phyloP scores from a whole-genome alignment of 2,888 invertebrate species.

The Microdon myrmicae region DNA sequence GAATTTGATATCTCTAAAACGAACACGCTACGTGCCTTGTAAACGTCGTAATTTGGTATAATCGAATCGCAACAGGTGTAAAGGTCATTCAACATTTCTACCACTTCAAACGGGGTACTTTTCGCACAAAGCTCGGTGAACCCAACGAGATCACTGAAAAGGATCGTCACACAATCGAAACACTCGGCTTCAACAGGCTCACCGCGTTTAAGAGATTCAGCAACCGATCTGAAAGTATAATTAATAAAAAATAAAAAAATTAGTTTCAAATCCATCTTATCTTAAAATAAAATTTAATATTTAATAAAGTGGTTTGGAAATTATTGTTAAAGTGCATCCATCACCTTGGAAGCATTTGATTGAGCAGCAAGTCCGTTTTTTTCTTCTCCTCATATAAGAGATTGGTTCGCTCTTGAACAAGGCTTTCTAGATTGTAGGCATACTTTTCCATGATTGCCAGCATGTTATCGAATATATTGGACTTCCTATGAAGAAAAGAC shows the following conservation, averaged over 20 bases:
- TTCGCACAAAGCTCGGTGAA: slow-evolving; percentile 83
- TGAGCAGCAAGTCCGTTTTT: slow-evolving; percentile 83
- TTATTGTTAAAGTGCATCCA: slow-evolving; percentile 30
- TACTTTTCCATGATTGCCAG: slow-evolving; percentile 91
- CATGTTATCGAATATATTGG: slow-evolving; percentile 91
- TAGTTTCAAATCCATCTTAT: background rate
- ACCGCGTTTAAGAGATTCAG: slow-evolving; percentile 81
- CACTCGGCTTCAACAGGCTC: slow-evolving; percentile 83
- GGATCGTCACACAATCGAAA: slow-evolving; percentile 84
- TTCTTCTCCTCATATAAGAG: slow-evolving; percentile 85
- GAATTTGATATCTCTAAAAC: background rate
- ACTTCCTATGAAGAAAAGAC: slow-evolving; percentile 71
- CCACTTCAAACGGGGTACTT: slow-evolving; percentile 84
- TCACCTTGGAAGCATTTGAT: slow-evolving; percentile 87
- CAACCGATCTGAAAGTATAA: slow-evolving; percentile 73
- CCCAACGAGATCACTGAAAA: slow-evolving; percentile 87
- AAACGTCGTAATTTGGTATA: slow-evolving; percentile 86
- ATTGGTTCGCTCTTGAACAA: slow-evolving; percentile 85
- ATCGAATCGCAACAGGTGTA: slow-evolving; percentile 90
- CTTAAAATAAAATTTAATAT: background rate
- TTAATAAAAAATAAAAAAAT: slow-evolving; percentile 1
- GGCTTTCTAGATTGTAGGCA: slow-evolving; percentile 83
- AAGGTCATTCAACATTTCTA: slow-evolving; percentile 86
- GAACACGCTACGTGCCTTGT: slow-evolving; percentile 72
- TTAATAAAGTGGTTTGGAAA: background rate